phyloP scores from a whole-genome alignment of 2,888 invertebrate genomes.

The Abscondita cerata region DNA sequence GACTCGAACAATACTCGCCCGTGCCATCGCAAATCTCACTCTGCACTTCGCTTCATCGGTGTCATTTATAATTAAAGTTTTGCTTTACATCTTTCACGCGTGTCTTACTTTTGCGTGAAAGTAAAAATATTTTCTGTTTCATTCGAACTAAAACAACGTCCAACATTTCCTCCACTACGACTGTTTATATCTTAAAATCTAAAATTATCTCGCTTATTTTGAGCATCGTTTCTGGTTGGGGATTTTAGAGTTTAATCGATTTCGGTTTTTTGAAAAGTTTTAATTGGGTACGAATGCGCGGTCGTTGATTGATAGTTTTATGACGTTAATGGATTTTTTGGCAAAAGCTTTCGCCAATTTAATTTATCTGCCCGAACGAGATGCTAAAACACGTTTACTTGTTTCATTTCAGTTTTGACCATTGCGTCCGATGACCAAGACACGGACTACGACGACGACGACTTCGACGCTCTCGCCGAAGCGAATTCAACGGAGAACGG shows the following conservation, averaged over 20 bases:
- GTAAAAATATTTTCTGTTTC: slow-evolving; percentile 16
- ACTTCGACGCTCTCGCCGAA: slow-evolving; percentile 49
- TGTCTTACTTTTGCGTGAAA: neutral
- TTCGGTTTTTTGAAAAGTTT: slow-evolving; percentile 1
- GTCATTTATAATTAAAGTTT: slow-evolving; percentile 2
- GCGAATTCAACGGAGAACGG: slow-evolving; percentile 52
- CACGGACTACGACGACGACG: slow-evolving; percentile 49
- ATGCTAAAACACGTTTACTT: no score
- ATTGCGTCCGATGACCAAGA: slow-evolving; percentile 41
- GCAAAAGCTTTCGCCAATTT: no score
- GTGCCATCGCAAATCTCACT: no score
- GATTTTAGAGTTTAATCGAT: slow-evolving; percentile 29
- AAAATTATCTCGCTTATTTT: slow-evolving; percentile 54
- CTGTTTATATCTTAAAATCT: slow-evolving; percentile 52
- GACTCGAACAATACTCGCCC: neutral
- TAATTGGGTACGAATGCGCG: neutral
- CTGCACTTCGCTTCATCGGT: neutral
- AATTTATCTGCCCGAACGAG: no score
- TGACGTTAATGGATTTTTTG: no score
- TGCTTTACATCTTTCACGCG: neutral
- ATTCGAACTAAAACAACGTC: slow-evolving; percentile 24
- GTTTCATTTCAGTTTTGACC: slow-evolving; percentile 52
- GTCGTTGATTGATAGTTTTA: neutral
- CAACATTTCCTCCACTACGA: slow-evolving; percentile 33
- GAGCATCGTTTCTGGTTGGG: slow-evolving; percentile 37